phyloP scores from a whole-genome alignment of 2,113 vertebrate genomes.

The Sylvia atricapilla region DNA sequence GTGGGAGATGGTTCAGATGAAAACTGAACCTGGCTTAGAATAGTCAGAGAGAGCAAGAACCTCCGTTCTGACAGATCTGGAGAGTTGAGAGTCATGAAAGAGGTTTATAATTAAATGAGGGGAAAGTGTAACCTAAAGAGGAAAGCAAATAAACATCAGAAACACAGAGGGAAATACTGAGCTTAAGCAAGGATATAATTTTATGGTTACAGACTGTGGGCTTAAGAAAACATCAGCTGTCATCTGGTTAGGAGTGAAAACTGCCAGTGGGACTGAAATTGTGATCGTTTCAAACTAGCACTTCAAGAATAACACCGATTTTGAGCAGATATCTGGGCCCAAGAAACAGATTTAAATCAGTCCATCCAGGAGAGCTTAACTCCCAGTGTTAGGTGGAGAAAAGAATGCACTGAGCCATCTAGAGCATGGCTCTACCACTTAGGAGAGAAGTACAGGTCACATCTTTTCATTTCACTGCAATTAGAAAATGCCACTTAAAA shows the following conservation, averaged over 20 bases:
- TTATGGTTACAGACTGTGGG: background rate
- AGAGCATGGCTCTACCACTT: background rate
- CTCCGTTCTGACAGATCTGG: background rate
- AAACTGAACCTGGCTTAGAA: background rate
- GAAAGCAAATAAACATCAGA: background rate
- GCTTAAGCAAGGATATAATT: background rate
- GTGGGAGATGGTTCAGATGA: background rate
- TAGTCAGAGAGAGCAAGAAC: background rate
- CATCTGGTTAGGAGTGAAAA: background rate
- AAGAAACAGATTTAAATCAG: background rate
- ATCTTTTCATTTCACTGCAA: background rate
- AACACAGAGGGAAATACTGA: background rate
- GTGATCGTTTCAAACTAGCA: background rate
- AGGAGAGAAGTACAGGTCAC: background rate
- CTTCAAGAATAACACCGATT: background rate
- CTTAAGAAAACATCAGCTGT: background rate
- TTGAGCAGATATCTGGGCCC: background rate
- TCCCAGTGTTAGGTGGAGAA: background rate
- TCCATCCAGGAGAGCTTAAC: background rate
- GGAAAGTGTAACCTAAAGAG: background rate
- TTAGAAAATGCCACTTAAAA: slow-evolving; percentile 8
- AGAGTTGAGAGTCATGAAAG: background rate
- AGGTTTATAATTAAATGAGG: background rate
- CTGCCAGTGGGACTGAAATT: background rate
- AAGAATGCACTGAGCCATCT: background rate